phyloP scores from a whole-genome alignment of 2,797 vertebrate species.

The Microchirus variegatus region DNA sequence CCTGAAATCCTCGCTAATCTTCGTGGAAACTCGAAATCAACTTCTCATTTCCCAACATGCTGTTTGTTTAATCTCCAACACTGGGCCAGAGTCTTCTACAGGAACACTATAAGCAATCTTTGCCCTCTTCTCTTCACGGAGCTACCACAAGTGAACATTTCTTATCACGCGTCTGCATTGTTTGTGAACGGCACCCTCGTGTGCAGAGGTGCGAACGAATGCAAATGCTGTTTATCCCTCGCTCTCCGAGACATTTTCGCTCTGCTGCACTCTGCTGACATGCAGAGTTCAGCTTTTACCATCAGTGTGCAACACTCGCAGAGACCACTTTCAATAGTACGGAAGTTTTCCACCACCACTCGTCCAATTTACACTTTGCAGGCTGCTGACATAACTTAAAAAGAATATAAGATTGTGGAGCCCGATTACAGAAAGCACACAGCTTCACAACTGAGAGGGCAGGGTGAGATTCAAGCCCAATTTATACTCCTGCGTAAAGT shows the following conservation, averaged over 20 bases:
- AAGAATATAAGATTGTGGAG: slow-evolving; percentile 35
- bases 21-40: slow-evolving; percentile 76
- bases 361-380: slow-evolving; percentile 38
- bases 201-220: slow-evolving; percentile 56
- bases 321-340: slow-evolving; percentile 45
- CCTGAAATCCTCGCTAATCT: slow-evolving; percentile 79
- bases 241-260: slow-evolving; percentile 18
- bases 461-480: slow-evolving; percentile 27
- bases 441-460: slow-evolving; percentile 30
- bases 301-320: slow-evolving; percentile 45
- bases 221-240: slow-evolving; percentile 29
- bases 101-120: slow-evolving; percentile 30
- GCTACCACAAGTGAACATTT: slow-evolving; percentile 47
- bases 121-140: slow-evolving; percentile 41
- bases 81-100: slow-evolving; percentile 37
- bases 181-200: slow-evolving; percentile 64
- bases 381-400: slow-evolving; percentile 44
- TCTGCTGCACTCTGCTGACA: slow-evolving; percentile 25
- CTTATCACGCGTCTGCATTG: slow-evolving; percentile 34
- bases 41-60: slow-evolving; percentile 62
- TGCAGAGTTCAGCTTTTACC: slow-evolving; percentile 52
- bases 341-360: slow-evolving; percentile 47
- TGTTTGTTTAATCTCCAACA: slow-evolving; percentile 72
- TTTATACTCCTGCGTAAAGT: no score
- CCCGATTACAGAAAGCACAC: slow-evolving; percentile 36